phyloP scores from a whole-genome alignment of 2,888 invertebrate species.

The Stenodema calcarata region DNA sequence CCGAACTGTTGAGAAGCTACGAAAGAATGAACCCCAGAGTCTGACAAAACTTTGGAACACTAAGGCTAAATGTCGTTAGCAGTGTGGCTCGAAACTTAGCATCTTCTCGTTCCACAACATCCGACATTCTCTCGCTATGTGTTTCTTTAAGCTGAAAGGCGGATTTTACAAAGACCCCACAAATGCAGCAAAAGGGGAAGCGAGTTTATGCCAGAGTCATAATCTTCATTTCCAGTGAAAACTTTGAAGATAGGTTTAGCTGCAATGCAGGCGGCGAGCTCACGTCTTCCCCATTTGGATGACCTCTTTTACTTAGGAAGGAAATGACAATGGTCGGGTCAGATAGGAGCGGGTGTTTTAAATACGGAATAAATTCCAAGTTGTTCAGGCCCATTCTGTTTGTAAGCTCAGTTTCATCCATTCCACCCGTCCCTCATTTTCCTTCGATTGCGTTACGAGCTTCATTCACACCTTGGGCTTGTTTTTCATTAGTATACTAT shows the following conservation, averaged over 20 bases:
- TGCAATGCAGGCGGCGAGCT: constrained; percentile 25
- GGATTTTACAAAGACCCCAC: not conserved
- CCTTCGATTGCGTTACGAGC: too few species aligned
- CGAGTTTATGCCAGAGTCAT: not conserved
- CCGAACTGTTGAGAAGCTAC: too few species aligned
- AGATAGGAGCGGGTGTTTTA: not conserved
- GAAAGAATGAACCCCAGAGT: too few species aligned
- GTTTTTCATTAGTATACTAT: too few species aligned
- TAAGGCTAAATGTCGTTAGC: too few species aligned
- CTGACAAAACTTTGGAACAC: too few species aligned
- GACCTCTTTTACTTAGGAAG: not conserved
- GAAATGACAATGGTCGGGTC: not conserved
- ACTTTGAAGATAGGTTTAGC: constrained; percentile 24
- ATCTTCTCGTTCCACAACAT: too few species aligned
- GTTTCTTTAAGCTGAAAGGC: not conserved
- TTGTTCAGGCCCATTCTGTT: not conserved
- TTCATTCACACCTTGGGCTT: too few species aligned
- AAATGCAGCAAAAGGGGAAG: not conserved
- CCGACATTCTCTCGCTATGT: too few species aligned
- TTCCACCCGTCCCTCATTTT: not conserved
- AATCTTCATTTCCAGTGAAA: constrained; percentile 31
- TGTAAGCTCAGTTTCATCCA: not conserved
- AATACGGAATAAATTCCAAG: not conserved
- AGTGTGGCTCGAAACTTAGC: too few species aligned
- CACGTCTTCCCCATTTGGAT: constrained; percentile 22